Evolutionary conservation across 2,113 vertebrate genomes (phyloP).

Genomic region (Nibea albiflora): DNA sequence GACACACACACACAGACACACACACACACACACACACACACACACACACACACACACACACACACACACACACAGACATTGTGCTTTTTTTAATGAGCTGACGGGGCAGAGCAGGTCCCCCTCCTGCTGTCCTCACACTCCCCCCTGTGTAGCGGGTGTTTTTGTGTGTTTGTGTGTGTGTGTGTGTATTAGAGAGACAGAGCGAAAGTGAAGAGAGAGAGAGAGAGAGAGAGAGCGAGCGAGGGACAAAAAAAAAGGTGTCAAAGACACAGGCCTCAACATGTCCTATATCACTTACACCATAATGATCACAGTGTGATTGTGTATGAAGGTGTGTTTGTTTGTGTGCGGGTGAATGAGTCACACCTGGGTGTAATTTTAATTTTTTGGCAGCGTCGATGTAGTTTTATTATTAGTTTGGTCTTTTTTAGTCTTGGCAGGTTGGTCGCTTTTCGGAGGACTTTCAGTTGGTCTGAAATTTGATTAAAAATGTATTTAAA

Average conservation of each 20-base stretch:
- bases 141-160: slow-evolving; percentile 45
- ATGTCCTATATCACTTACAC: slow-evolving; percentile 59
- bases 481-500: too few relatives aligned
- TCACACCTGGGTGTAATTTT: slow-evolving; percentile 23
- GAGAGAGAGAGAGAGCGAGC: not conserved
- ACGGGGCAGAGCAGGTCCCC: slow-evolving; percentile 59
- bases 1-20: slow-evolving; percentile 24
- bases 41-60: slow-evolving; percentile 46
- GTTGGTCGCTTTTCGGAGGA: not conserved
- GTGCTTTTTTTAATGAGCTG: slow-evolving; percentile 73
- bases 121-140: slow-evolving; percentile 63
- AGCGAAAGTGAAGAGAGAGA: slow-evolving; percentile 2
- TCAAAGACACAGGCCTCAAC: slow-evolving; percentile 62
- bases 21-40: slow-evolving; percentile 15
- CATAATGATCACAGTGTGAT: slow-evolving; percentile 41
- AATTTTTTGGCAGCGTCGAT: slow-evolving; percentile 49
- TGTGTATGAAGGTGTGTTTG: slow-evolving; percentile 33
- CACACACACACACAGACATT: slow-evolving; percentile 41
- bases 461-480: too few relatives aligned
- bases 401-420: slow-evolving; percentile 21
- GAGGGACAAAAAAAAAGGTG: slow-evolving; percentile 43
- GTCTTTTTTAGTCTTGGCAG: not conserved
- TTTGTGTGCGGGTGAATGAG: slow-evolving; percentile 14
- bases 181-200: slow-evolving; percentile 4
- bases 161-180: not conserved